Percentiles rank a stretch among this genome's conserved stretches.
phyloP scores from a whole-genome alignment of 2,797 vertebrate genomes.

The Sylvia borin region DNA sequence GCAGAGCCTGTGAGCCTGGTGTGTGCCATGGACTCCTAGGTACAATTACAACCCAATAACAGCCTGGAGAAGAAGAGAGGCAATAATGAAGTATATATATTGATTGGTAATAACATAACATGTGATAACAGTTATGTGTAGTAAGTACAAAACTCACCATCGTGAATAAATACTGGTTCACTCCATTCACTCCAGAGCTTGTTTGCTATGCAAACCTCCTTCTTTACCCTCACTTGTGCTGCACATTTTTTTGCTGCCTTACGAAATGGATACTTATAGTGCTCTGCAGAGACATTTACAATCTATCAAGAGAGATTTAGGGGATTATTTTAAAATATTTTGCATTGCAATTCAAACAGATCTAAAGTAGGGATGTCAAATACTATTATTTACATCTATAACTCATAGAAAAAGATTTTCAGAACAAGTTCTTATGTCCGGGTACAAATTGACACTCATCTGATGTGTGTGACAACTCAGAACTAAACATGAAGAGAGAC shows the following conservation, averaged over 20 bases:
- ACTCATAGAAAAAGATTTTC: neutral
- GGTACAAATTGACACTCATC: neutral
- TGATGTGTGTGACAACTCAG: neutral
- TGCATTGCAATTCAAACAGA: neutral
- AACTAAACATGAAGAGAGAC: neutral
- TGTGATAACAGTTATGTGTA: neutral
- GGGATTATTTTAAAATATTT: neutral
- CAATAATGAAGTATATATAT: neutral
- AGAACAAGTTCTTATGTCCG: neutral
- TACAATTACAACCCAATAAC: neutral
- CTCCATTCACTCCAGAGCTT: constrained; percentile 76
- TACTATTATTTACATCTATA: neutral
- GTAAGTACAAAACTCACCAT: constrained; percentile 31
- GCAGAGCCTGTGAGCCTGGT: neutral
- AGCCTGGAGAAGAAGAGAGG: neutral
- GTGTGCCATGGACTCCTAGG: neutral
- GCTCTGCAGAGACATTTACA: constrained; percentile 11
- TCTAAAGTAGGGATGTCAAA: neutral
- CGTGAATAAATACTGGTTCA: constrained; percentile 5
- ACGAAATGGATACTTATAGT: constrained; percentile 15
- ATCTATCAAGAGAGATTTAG: constrained; percentile 7
- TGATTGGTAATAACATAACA: neutral
- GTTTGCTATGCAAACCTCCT: constrained; percentile 28
- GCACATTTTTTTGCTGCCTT: constrained; percentile 22
- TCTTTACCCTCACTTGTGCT: constrained; percentile 64